These are phyloP conservation scores for Nasonovia ribisnigri DNA, from an alignment of 2,888 invertebrate species.

Conservation along the genomic window DNA sequence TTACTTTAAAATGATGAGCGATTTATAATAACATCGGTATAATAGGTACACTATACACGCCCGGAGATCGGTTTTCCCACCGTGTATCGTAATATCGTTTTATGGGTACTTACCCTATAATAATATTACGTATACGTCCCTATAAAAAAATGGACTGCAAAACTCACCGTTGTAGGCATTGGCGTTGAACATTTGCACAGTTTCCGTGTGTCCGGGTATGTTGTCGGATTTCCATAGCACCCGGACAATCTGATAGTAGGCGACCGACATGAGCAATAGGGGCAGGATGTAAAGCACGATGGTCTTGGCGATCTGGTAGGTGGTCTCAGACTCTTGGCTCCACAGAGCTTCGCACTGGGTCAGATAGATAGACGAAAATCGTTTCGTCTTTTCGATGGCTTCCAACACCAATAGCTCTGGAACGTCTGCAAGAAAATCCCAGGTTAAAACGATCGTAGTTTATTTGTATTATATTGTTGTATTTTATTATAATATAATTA, in stretches of 20 bases:
- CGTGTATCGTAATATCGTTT: too few species aligned
- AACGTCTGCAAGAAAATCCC: conserved; percentile 74
- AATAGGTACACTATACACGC: not conserved
- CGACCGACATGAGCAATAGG: conserved; percentile 83
- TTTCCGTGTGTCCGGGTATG: conserved; percentile 77
- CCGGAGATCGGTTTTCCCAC: not conserved
- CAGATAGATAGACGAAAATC: conserved; percentile 74
- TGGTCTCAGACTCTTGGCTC: conserved; percentile 78
- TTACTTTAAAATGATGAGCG: not conserved
- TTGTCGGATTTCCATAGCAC: conserved; percentile 86
- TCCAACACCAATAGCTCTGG: conserved; percentile 84
- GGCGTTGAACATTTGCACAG: conserved; percentile 65
- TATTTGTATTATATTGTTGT: not conserved
- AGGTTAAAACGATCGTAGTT: not conserved
- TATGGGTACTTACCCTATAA: not conserved
- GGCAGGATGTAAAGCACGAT: conserved; percentile 85
- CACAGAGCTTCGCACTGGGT: conserved; percentile 82
- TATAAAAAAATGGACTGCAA: not conserved
- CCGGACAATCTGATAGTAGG: conserved; percentile 86
- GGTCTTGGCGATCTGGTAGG: conserved; percentile 79
- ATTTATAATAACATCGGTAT: not conserved
- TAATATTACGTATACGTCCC: too few species aligned
- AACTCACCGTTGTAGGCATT: conserved; percentile 58
- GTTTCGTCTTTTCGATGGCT: conserved; percentile 71
- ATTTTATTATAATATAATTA: not conserved